These are phyloP conservation scores for Brienomyrus longianalis DNA, from an alignment of 2,113 vertebrate species.

Conservation along the genomic window DNA sequence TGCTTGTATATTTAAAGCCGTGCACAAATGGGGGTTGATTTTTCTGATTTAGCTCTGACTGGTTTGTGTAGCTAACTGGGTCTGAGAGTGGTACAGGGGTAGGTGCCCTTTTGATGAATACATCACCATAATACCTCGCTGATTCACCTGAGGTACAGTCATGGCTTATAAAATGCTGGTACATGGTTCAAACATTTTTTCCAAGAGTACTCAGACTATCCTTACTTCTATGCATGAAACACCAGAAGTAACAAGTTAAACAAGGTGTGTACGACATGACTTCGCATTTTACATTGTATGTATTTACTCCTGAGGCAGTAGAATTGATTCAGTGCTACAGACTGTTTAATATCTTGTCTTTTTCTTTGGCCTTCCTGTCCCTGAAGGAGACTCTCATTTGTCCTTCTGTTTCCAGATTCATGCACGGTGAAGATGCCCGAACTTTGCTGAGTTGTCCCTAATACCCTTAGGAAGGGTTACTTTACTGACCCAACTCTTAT, in stretches of 20 bases:
- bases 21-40: slow-evolving; percentile 45
- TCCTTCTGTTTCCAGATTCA: neutral
- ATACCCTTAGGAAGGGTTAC: neutral
- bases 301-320: neutral
- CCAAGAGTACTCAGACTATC: neutral
- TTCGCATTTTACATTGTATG: neutral
- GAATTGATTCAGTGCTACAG: neutral
- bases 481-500: neutral
- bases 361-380: neutral
- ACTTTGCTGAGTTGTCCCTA: neutral
- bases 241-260: neutral
- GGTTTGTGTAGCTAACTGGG: slow-evolving; percentile 18
- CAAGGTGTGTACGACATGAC: neutral
- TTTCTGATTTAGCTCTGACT: slow-evolving; percentile 15
- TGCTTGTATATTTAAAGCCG: slow-evolving; percentile 37
- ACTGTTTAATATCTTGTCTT: neutral
- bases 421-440: neutral
- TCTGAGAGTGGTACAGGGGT: neutral
- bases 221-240: neutral
- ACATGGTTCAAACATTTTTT: neutral
- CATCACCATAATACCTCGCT: neutral
- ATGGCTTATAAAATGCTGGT: neutral
- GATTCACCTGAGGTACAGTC: neutral
- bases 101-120: neutral
- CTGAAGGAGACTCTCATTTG: neutral